Evolutionary conservation across 2,113 vertebrate species (phyloP).

Genomic region (Dermatemys mawii): DNA sequence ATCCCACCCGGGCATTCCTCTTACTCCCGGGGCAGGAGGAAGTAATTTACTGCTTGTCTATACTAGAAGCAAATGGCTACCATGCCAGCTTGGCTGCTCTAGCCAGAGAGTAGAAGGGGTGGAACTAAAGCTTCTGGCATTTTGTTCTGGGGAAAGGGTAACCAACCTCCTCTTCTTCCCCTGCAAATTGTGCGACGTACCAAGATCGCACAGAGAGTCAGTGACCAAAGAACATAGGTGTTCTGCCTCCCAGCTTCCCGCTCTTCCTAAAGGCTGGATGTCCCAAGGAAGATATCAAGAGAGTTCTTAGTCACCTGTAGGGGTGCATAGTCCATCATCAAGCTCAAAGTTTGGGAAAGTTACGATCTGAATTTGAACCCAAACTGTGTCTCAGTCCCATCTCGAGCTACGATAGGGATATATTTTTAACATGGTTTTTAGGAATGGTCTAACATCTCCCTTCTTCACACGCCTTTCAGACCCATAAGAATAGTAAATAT

Average conservation of each 20-base stretch:
- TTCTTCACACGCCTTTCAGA: constrained; percentile 28
- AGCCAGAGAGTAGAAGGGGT: accelerated
- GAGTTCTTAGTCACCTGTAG: background rate
- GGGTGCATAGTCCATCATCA: background rate
- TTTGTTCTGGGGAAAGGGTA: background rate
- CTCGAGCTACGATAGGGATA: background rate
- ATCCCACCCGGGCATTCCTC: accelerated
- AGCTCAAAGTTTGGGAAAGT: background rate
- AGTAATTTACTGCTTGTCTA: background rate
- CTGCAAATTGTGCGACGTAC: background rate
- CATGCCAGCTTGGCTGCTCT: background rate
- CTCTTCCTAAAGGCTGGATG: background rate
- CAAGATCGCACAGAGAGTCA: constrained; percentile 54
- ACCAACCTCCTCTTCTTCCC: background rate
- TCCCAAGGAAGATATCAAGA: background rate
- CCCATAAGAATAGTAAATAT: constrained; percentile 40
- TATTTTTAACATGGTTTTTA: background rate
- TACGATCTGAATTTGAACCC: background rate
- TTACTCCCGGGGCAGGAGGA: accelerated
- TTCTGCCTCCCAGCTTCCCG: constrained; percentile 47
- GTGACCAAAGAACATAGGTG: background rate
- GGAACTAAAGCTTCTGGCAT: background rate
- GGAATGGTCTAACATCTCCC: background rate
- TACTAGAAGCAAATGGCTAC: background rate
- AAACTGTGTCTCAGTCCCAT: background rate